Evolutionary conservation across 2,113 vertebrate genomes (phyloP).

Genomic region (Todiramphus chloris): DNA sequence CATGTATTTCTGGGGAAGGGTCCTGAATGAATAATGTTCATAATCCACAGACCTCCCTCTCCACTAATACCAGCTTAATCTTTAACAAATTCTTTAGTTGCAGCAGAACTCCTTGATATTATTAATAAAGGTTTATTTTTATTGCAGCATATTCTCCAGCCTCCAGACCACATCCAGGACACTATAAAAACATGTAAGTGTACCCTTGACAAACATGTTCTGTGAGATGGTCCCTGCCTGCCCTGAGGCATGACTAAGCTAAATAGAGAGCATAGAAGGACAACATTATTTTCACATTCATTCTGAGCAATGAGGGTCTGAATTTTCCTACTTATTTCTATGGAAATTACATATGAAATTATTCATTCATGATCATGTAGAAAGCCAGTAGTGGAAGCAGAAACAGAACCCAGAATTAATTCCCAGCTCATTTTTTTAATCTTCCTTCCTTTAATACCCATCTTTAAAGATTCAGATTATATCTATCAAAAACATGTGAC

Average conservation of each 20-base stretch:
- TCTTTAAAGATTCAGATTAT: background rate
- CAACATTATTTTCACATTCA: background rate
- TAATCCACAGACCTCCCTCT: background rate
- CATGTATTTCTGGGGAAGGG: background rate
- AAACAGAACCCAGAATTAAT: background rate
- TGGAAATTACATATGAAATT: background rate
- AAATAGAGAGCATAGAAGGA: background rate
- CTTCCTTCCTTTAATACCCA: background rate
- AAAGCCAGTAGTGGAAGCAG: background rate
- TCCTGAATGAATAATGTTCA: background rate
- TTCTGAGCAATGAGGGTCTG: background rate
- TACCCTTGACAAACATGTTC: background rate
- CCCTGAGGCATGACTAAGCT: background rate
- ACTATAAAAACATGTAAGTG: background rate
- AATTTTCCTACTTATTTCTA: background rate
- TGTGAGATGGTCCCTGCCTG: background rate
- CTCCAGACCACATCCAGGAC: background rate
- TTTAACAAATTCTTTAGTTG: background rate
- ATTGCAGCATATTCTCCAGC: background rate
- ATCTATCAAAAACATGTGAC: background rate
- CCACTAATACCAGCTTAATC: background rate
- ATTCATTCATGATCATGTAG: background rate
- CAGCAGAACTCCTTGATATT: background rate
- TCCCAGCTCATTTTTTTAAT: background rate
- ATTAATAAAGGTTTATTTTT: conserved; percentile 18